Evolutionary conservation across 2,888 invertebrate species (phyloP).

Genomic region (Ectemnius cavifrons): DNA sequence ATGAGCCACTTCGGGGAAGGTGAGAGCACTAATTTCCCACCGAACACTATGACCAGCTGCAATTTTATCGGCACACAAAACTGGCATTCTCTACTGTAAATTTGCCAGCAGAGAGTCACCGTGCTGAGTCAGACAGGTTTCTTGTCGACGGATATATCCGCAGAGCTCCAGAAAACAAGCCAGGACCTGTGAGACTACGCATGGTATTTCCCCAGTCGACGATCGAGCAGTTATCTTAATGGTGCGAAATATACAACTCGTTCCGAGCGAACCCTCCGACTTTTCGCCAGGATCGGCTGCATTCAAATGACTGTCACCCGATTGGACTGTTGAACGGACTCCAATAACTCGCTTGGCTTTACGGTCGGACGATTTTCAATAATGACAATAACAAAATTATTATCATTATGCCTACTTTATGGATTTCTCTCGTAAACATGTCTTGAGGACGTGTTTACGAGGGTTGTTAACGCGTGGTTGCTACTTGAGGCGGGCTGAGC

Average conservation of each 20-base stretch:
- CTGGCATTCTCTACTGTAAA: no score
- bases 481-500: slow-evolving; percentile 30
- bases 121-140: slow-evolving; percentile 21
- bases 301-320: slow-evolving; percentile 33
- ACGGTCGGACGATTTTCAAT: slow-evolving; percentile 65
- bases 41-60: not conserved
- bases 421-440: slow-evolving; percentile 43
- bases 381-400: slow-evolving; percentile 64
- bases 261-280: slow-evolving; percentile 22
- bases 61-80: not conserved
- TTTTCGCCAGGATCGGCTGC: slow-evolving; percentile 19
- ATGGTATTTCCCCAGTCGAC: slow-evolving; percentile 45
- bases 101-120: not conserved
- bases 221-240: slow-evolving; percentile 58
- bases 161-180: slow-evolving; percentile 34
- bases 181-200: slow-evolving; percentile 18
- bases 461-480: slow-evolving; percentile 57
- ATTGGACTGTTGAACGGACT: slow-evolving; percentile 46
- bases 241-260: slow-evolving; percentile 41
- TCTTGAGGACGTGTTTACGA: slow-evolving; percentile 51
- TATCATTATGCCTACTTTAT: slow-evolving; percentile 66
- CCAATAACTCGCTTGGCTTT: slow-evolving; percentile 64
- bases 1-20: not conserved
- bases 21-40: not conserved
- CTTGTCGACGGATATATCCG: slow-evolving; percentile 24